Conservation (phyloP, 2,888 invertebrate genomes). For the Sinodicranocentrus sp. region DNA sequence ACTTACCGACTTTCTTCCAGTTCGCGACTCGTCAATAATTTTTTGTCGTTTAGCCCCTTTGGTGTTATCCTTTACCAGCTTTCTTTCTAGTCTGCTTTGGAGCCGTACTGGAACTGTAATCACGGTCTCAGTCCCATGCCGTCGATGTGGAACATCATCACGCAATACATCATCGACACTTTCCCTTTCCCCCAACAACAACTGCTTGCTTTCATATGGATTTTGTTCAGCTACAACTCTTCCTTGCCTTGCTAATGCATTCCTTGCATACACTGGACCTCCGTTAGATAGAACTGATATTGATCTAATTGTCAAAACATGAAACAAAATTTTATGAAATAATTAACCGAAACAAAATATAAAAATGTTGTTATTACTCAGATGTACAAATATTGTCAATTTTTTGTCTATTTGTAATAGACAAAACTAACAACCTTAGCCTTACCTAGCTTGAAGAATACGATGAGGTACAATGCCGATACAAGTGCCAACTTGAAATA, state of each 20-base stretch:
- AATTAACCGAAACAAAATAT: too few relatives aligned
- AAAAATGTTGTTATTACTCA: too few relatives aligned
- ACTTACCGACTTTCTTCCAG: conserved; percentile 60
- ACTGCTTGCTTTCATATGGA: not conserved
- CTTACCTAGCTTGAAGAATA: too few relatives aligned
- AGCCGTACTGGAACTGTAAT: conserved; percentile 73
- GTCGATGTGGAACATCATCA: too few relatives aligned
- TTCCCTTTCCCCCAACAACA: not conserved
- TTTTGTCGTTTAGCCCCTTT: conserved; percentile 31
- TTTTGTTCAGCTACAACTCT: conserved; percentile 8
- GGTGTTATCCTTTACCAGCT: conserved; percentile 57
- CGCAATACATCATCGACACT: too few relatives aligned
- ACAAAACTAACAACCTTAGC: too few relatives aligned
- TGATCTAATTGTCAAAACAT: too few relatives aligned
- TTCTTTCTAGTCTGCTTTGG: conserved; percentile 64
- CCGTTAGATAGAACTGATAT: too few relatives aligned
- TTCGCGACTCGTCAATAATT: conserved; percentile 65
- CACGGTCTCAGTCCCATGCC: not conserved
- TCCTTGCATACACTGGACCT: not conserved
- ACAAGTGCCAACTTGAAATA: conserved; percentile 45
- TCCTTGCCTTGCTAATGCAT: not conserved
- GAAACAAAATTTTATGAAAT: too few relatives aligned
- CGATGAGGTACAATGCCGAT: not conserved
- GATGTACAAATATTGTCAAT: too few relatives aligned
- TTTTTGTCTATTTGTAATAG: too few relatives aligned